Conservation (phyloP, 2,797 vertebrate species). For the Gadopsis bispinosus region DNA sequence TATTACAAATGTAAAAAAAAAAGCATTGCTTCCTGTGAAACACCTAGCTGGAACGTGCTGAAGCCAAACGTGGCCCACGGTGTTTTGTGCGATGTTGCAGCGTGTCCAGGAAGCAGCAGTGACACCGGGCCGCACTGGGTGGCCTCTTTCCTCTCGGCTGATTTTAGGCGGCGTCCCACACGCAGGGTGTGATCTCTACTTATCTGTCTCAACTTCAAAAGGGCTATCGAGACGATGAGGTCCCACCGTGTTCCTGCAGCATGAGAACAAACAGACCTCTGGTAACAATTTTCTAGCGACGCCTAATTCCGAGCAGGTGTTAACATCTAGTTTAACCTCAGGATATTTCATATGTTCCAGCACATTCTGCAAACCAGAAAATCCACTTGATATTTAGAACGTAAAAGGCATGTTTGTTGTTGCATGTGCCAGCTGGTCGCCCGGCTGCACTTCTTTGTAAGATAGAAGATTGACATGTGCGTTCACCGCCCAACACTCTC, state of each 20-base stretch:
- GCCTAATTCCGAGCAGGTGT: not conserved
- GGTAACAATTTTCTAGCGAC: not conserved
- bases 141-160: constrained; percentile 76
- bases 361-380: not conserved
- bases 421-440: not conserved
- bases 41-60: not conserved
- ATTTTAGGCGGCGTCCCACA: constrained; percentile 82
- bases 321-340: not conserved
- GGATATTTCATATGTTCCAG: not conserved
- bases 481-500: not conserved
- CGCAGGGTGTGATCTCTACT: constrained; percentile 71
- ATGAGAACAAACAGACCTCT: constrained; percentile 44
- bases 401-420: not conserved
- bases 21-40: not conserved
- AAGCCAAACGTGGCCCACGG: not conserved
- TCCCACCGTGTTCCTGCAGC: constrained; percentile 55
- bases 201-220: constrained; percentile 79
- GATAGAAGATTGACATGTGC: not conserved
- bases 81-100: constrained; percentile 2
- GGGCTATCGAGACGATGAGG: constrained; percentile 77
- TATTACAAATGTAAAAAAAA: not conserved
- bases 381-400: not conserved
- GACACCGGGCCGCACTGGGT: constrained; percentile 46
- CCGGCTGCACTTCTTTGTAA: not conserved
- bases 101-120: constrained; percentile 29